phyloP scores from a whole-genome alignment of 2,888 invertebrate genomes.

The Lomographa bimaculata region DNA sequence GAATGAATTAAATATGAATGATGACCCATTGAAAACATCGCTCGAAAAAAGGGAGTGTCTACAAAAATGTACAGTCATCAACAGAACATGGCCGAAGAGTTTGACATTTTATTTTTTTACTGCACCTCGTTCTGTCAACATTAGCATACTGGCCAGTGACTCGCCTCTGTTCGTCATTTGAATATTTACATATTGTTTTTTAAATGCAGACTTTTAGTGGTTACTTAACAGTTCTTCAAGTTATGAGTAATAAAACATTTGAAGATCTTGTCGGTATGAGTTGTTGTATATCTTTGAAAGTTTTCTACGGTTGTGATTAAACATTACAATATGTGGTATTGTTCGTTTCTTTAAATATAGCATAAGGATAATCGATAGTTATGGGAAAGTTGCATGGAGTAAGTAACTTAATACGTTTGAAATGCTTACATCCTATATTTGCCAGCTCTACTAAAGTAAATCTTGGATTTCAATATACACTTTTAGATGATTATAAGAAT shows the following conservation, averaged over 20 bases:
- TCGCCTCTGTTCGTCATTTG: constrained; percentile 53
- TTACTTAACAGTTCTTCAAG: constrained; percentile 32
- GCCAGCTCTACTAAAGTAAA: too few species aligned
- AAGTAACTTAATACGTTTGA: too few species aligned
- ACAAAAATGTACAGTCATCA: constrained; percentile 74
- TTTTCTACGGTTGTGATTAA: too few species aligned
- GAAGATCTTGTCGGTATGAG: constrained; percentile 29
- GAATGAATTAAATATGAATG: constrained; percentile 49
- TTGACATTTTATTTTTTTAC: constrained; percentile 63
- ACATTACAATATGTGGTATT: too few species aligned
- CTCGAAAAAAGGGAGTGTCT: constrained; percentile 65
- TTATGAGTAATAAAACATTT: constrained; percentile 28
- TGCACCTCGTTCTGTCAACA: constrained; percentile 48
- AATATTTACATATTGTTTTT: constrained; percentile 66
- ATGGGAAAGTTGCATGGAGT: too few species aligned
- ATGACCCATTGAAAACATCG: constrained; percentile 59
- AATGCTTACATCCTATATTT: too few species aligned
- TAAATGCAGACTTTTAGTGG: constrained; percentile 57
- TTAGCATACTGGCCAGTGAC: constrained; percentile 76
- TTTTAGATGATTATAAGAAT: too few species aligned
- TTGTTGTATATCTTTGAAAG: too few species aligned
- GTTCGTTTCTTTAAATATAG: too few species aligned
- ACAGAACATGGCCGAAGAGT: constrained; percentile 56
- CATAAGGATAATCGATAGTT: too few species aligned
- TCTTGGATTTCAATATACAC: too few species aligned